Evolutionary conservation across 2,797 vertebrate genomes (phyloP), one percentile per base, ranked within the genome.

Genomic region (Chromis chromis): DNA sequence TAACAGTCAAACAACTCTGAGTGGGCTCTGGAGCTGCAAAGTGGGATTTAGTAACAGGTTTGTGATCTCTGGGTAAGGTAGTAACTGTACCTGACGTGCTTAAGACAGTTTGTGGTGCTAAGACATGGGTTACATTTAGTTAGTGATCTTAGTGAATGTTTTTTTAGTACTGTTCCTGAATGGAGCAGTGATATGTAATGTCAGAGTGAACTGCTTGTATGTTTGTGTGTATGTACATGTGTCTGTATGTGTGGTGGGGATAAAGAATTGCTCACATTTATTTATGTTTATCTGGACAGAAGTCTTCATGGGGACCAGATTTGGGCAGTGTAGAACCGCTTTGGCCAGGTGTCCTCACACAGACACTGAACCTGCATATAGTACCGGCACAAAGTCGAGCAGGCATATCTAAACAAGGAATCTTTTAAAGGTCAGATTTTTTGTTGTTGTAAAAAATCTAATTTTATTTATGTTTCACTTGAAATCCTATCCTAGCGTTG

Each of bases 261-360:
- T 22, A 17, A 39, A 33, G 22, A 3, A 31, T 52, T 63, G 2
- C 16, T 74, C 11, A 67, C 21, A 52, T 76, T 58, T 31, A 61
- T 1, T 6, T 52, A 2, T 74, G 1, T 40, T 9, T 78, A 24
- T 87, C 11, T 84, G 50, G 1, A 60, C 72, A 93, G 91, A 68
- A 79, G 88, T 50, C 82, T 93, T 86, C 85, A 92, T 93, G 91
- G 91, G 87, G 88, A 86, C 86, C 80, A 78, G 74, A 76, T 85
- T 64, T 76, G 55, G 54, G 44, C 74, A 62, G 70, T 40, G 74
- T 62, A 83, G 71, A 81, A 76, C 74, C 86, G 72, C 78, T 81
- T 79, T 86, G 86, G 85, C 76, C 69, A 79, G 84, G 81, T 83
- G 78, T 86, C 84, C 74, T 84, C 75, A 83, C 36, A 78, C 83